Conservation (phyloP, 2,113 vertebrate genomes). For the Nothobranchius kuhntae region DNA sequence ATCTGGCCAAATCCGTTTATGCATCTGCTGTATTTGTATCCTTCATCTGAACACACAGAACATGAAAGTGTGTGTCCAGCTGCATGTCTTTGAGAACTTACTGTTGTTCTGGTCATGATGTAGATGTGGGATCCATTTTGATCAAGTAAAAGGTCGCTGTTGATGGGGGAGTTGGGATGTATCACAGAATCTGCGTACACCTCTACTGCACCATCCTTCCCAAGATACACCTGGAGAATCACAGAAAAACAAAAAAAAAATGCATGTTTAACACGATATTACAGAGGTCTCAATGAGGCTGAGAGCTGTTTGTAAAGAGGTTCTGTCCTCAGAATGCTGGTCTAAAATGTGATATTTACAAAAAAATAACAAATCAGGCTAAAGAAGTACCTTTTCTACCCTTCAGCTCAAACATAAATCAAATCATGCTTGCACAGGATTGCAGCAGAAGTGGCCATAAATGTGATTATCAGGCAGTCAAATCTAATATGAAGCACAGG, state of each 20-base stretch:
- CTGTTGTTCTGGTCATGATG: constrained; percentile 88
- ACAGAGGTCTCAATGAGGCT: constrained; percentile 1
- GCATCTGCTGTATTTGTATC: constrained; percentile 16
- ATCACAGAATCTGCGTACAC: constrained; percentile 81
- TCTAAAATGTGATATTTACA: constrained; percentile 15
- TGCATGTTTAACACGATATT: neutral
- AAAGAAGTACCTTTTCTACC: constrained; percentile 31
- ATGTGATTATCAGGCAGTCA: constrained; percentile 69
- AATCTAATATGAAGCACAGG: constrained; percentile 75
- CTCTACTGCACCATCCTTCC: constrained; percentile 74
- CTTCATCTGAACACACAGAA: neutral
- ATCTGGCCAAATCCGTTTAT: constrained; percentile 50
- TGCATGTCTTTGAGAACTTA: constrained; percentile 57
- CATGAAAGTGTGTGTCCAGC: neutral
- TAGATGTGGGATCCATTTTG: constrained; percentile 84
- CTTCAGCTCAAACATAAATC: constrained; percentile 49
- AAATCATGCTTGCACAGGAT: constrained; percentile 61
- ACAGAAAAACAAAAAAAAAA: constrained; percentile 11
- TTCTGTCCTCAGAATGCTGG: constrained; percentile 3
- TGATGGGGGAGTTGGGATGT: constrained; percentile 84
- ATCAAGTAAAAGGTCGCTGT: constrained; percentile 88
- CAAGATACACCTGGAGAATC: constrained; percentile 85
- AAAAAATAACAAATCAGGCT: constrained; percentile 2
- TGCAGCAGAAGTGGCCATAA: constrained; percentile 64
- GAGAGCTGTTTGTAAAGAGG: neutral